phyloP scores from a whole-genome alignment of 2,888 invertebrate genomes.

The Eustalomyia histrio region DNA sequence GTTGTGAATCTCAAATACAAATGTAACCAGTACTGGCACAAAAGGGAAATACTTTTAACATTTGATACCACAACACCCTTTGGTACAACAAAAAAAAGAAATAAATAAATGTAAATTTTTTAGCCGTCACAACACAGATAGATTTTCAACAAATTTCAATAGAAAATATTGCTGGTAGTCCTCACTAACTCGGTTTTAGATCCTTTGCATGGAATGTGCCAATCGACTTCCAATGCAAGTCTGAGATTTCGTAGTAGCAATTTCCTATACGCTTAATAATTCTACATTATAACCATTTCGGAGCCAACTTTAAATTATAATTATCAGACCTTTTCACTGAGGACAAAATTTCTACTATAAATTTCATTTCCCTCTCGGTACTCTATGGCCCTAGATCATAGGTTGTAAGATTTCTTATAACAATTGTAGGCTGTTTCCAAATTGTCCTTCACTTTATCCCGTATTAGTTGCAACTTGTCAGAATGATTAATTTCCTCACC shows the following conservation, averaged over 20 bases:
- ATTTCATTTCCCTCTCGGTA: background rate
- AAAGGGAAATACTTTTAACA: no score
- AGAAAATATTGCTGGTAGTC: no score
- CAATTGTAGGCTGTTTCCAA: background rate
- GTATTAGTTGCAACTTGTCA: background rate
- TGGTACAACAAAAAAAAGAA: no score
- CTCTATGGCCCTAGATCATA: background rate
- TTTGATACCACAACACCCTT: no score
- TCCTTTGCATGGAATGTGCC: no score
- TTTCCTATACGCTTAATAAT: background rate
- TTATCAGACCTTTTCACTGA: background rate
- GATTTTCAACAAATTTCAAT: no score
- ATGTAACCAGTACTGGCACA: no score
- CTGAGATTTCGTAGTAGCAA: background rate
- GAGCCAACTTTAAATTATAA: conserved; percentile 1
- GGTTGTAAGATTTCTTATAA: conserved; percentile 2
- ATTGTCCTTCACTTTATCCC: background rate
- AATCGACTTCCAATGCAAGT: background rate
- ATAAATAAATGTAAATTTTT: no score
- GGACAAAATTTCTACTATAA: background rate
- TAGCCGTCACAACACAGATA: no score
- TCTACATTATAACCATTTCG: conserved; percentile 6
- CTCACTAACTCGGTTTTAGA: no score
- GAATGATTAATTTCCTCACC: background rate
- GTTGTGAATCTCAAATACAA: no score